Conservation (phyloP, 2,888 invertebrate species). For the Epistrophe eligans region DNA sequence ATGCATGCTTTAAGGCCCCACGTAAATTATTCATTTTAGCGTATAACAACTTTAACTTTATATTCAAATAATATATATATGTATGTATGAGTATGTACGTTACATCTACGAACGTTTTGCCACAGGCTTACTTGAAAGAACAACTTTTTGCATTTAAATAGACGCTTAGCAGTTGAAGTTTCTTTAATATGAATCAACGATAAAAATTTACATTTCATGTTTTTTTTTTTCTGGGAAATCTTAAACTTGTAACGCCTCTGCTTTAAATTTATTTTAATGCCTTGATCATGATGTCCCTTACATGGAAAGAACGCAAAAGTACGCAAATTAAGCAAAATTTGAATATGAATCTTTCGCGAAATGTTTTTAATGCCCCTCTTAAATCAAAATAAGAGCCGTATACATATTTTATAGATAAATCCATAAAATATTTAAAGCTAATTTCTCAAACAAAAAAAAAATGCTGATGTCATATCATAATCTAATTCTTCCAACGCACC, state of each 20-base stretch:
- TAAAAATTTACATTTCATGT: conserved; percentile 62
- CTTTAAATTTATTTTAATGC: conserved; percentile 15
- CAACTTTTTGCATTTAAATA: conserved; percentile 11
- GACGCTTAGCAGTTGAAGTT: not conserved
- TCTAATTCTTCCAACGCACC: not conserved
- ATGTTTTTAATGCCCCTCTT: not conserved
- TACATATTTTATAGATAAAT: not conserved
- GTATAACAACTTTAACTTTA: not conserved
- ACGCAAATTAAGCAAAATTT: conserved; percentile 4
- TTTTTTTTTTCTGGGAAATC: conserved; percentile 36
- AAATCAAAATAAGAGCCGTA: conserved; percentile 30
- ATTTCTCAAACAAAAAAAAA: not conserved
- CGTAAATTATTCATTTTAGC: conserved; percentile 52
- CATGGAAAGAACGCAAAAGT: not conserved
- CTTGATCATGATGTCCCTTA: conserved; percentile 16
- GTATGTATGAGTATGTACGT: too few relatives aligned
- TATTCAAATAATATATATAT: too few relatives aligned
- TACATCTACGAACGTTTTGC: conserved; percentile 1
- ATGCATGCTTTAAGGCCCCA: conserved; percentile 41
- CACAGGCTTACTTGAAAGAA: conserved; percentile 33
- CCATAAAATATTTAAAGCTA: not conserved
- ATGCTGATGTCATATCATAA: not conserved
- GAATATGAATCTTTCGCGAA: conserved; percentile 1
- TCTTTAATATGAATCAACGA: not conserved
- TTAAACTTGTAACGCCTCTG: conserved; percentile 65